Base-by-base conservation (phyloP, 2,797 vertebrate species). In the Pipistrellus pygmaeus region DNA sequence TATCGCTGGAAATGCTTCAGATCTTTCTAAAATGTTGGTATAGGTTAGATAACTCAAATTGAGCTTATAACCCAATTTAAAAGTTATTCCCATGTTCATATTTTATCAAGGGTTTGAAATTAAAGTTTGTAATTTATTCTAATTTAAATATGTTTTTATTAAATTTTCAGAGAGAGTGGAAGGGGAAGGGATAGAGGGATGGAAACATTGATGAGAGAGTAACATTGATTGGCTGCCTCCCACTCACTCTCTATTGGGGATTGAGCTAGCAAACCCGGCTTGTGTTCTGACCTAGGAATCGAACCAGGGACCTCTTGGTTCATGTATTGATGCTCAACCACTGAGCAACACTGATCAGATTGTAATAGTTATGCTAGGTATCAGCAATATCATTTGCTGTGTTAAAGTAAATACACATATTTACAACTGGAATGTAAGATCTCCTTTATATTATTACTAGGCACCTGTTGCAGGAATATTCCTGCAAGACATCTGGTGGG, bases 31-130 rank as follows among this genome's bases (percentile, higher is more conserved):
- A 77, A 84, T 78, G 11, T 32, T 84, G 15, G 14, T 53, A 8
- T 55, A 75, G 18, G 13, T 55, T 62, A 64, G 20, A 57, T 64
- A 72, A 77, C 30, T 77, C 3, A 51, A 85, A 69, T 38, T 90
- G 78, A 27, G 8, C 3, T 68, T 78, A 46, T n/a, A 83, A 72
- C 48, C 25, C 46, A 71, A 73, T 10, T 4, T 21, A 73, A 68
- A 23, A 83, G 20, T 80, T 68, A 23, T 75, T 60, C 8, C 57
- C 46, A 14, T 77, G 8, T 17, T 85, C 6, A 32, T 53, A 85
- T 66, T 89, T 77, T 57, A 76, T 77, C 27, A 83, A 55, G 46
- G 6, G 53, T 71, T 88, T 55, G 15, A 85, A 93, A 80, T 69
- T 46, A 38, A 69, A 77, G 2, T 38, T 73, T 91, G 30, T 44